Evolutionary conservation across 2,888 invertebrate genomes (phyloP), one percentile per base, ranked within the genome.

Genomic region (Catocala nupta): DNA sequence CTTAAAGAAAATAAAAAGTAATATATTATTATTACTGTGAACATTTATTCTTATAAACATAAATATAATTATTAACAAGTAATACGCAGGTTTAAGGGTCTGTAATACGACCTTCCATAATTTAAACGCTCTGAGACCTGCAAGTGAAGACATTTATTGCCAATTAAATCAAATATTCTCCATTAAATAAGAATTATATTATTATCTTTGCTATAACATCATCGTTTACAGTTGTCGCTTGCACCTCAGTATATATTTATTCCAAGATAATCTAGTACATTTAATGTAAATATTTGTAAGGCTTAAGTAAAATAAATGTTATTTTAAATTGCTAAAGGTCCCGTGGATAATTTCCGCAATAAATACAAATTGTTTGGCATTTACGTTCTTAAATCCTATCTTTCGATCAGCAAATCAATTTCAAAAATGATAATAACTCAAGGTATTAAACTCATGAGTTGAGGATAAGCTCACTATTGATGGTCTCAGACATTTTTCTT

Each of bases 381-480:
- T 81, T 84, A 82, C 76, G 77, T 70, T 67, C 73, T 80, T 82
- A 84, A 85, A 81, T 82, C 82, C 78, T 68, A 71, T 77, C 81
- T 75, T 83, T 84, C 81, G 84, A 86, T 87, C 85, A 84, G 83
- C 83, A 80, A 83, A 86, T 89, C 87, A 87, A 86, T 86, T 86
- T 85, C 74, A 83, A 80, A 84, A 81, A 78, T 80, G 77, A 83
- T 81, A 84, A 89, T 91, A 91, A 88, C 84, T 91, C 86, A 85
- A 75, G 81, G 89, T 73, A 87, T 90, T 89, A 89, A 80, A 76
- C 76, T 83, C 83, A 82, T 72, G 77, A 73, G 73, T 69, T 67
- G 81, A 76, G 78, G 76, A 72, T 90, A 88, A 91, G 82, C 82
- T 77, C 63, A 75, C 78, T 85, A 91, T 89, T 90, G 87, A 91